Percentiles rank a stretch among this genome's conserved stretches.
phyloP scores from a whole-genome alignment of 2,888 invertebrate species.

The Eueremaeus valkanovi region DNA sequence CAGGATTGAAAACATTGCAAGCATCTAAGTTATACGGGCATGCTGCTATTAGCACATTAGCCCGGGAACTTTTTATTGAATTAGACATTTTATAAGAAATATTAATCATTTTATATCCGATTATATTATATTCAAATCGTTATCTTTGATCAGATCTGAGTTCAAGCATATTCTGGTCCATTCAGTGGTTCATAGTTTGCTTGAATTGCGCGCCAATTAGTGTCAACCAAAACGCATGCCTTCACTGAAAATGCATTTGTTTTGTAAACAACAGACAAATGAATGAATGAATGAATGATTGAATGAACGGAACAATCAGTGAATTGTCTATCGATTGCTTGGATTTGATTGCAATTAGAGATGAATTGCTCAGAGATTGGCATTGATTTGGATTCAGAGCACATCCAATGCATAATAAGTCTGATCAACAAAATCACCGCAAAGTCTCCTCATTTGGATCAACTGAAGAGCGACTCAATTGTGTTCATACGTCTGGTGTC shows the following conservation, averaged over 20 bases:
- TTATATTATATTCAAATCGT: no score
- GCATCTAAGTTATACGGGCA: no score
- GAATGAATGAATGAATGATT: background rate
- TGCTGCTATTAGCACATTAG: no score
- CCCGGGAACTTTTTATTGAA: no score
- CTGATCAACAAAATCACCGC: background rate
- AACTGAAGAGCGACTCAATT: background rate
- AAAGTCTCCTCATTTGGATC: slow-evolving; percentile 1
- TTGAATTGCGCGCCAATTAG: background rate
- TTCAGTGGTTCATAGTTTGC: no score
- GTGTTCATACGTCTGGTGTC: background rate
- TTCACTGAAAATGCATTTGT: background rate
- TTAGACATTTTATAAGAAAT: no score
- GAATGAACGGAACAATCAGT: no score
- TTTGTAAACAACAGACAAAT: background rate
- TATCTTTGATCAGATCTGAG: no score
- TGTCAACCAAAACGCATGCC: background rate
- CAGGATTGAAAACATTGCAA: no score
- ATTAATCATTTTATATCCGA: no score
- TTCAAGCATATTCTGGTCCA: no score
- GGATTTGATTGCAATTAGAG: background rate
- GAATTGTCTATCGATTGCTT: background rate
- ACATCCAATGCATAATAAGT: background rate
- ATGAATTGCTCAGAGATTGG: background rate
- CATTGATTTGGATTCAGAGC: background rate